These are phyloP conservation scores for Cryptotermes secundus DNA, from an alignment of 1,140 invertebrate genomes.

Conservation along the genomic window DNA sequence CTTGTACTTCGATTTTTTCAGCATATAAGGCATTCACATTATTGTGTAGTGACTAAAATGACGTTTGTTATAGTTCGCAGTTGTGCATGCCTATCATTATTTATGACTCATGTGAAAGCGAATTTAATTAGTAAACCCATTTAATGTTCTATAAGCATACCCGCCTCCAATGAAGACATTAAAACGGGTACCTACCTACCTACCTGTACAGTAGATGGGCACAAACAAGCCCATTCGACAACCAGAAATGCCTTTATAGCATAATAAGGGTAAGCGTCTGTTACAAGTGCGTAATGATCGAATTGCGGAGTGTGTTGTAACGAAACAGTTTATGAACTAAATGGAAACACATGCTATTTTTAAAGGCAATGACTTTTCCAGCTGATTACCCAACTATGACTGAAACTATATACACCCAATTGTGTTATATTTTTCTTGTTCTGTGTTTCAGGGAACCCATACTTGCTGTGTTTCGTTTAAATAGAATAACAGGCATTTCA, in stretches of 20 bases:
- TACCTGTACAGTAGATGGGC: too few relatives aligned
- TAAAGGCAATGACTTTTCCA: conserved; percentile 13
- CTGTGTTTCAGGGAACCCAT: neutral
- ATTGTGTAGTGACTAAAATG: neutral
- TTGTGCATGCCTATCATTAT: neutral
- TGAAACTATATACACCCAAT: neutral
- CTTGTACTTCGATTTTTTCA: too few relatives aligned
- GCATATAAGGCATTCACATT: neutral
- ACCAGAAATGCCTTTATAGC: too few relatives aligned
- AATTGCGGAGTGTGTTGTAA: neutral
- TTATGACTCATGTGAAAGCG: neutral
- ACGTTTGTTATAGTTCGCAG: neutral
- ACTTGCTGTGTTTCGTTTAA: too few relatives aligned
- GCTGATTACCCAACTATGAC: neutral
- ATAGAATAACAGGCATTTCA: too few relatives aligned
- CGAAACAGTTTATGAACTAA: neutral
- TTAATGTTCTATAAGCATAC: neutral
- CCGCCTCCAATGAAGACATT: too few relatives aligned
- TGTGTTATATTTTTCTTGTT: neutral
- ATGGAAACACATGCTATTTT: neutral
- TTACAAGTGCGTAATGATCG: neutral
- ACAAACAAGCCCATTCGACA: too few relatives aligned
- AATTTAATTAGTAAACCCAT: too few relatives aligned
- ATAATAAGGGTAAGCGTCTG: too few relatives aligned
- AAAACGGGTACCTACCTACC: too few relatives aligned